Evolutionary conservation across 2,888 invertebrate genomes (phyloP).

Genomic region (Choreutis nemorana): DNA sequence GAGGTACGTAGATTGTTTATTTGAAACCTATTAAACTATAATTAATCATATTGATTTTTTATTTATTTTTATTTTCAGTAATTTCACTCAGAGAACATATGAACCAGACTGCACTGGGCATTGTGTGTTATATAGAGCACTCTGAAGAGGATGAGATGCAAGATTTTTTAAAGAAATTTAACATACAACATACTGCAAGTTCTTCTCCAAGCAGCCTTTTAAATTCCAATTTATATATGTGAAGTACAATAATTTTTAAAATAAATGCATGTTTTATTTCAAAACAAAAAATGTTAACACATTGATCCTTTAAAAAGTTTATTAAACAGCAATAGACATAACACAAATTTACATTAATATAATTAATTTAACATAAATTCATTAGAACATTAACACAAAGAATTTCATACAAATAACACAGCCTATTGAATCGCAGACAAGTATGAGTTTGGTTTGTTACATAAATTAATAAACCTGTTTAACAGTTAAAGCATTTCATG

Average conservation of each 20-base stretch:
- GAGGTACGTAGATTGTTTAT: conserved; percentile 31
- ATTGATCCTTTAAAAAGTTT: conserved; percentile 19
- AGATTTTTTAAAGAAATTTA: conserved; percentile 27
- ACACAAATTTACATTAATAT: conserved; percentile 25
- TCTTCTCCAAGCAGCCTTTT: conserved; percentile 21
- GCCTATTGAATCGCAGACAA: conserved; percentile 63
- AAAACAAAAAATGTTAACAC: neutral
- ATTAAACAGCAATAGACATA: conserved; percentile 39
- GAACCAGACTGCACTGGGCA: conserved; percentile 27
- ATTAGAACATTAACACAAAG: conserved; percentile 32
- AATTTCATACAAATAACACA: conserved; percentile 49
- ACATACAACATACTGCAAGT: conserved; percentile 23
- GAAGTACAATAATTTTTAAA: conserved; percentile 13
- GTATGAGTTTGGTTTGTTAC: conserved; percentile 33
- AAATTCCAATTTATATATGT: conserved; percentile 50
- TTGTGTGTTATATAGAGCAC: conserved; percentile 41
- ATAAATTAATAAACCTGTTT: conserved; percentile 1
- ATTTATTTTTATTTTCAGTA: conserved; percentile 31
- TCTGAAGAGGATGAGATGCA: conserved; percentile 37
- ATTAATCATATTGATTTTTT: neutral
- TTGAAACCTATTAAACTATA: neutral
- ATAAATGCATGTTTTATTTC: conserved; percentile 3
- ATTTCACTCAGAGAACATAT: conserved; percentile 38
- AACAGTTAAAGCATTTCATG: too few relatives aligned
- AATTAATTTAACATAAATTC: conserved; percentile 28